A percentile compares a stretch with the other conserved stretches of the same genome.
These are phyloP conservation scores for Sorex araneus DNA, from an alignment of 2,113 vertebrate species.

Conservation along the genomic window DNA sequence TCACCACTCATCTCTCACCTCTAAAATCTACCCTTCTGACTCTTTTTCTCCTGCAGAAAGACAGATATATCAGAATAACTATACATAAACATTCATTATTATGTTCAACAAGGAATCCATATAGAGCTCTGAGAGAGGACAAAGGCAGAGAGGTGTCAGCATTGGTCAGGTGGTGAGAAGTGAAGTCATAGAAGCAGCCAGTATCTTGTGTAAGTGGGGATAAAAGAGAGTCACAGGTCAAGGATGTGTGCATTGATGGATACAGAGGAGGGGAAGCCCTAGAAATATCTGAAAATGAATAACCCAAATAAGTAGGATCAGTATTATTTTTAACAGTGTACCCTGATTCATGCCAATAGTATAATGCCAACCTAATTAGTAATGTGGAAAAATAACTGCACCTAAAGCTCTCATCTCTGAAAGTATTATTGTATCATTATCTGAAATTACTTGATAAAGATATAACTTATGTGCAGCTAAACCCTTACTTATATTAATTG, in stretches of 20 bases:
- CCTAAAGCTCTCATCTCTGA: slow-evolving; percentile 35
- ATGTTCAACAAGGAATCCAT: neutral
- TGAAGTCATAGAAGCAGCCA: slow-evolving; percentile 30
- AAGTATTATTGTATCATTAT: neutral
- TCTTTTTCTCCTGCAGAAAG: neutral
- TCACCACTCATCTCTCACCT: neutral
- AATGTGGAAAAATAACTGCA: neutral
- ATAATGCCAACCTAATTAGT: neutral
- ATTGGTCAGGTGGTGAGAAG: neutral
- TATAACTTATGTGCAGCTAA: slow-evolving; percentile 15
- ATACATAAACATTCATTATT: too few species aligned
- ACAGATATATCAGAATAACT: neutral
- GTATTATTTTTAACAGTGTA: neutral
- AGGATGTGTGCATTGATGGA: neutral
- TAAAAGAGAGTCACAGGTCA: neutral
- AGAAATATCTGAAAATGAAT: neutral
- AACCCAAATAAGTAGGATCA: neutral
- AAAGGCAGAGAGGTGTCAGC: neutral
- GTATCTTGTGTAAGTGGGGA: neutral
- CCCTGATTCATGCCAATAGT: neutral
- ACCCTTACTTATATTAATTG: slow-evolving; percentile 38
- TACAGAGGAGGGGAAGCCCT: neutral
- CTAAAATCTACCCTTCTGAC: neutral
- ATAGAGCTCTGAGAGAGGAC: neutral
- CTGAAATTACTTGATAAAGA: neutral